These are phyloP conservation scores for Equus quagga DNA, from an alignment of 2,113 vertebrate species.

Conservation along the genomic window DNA sequence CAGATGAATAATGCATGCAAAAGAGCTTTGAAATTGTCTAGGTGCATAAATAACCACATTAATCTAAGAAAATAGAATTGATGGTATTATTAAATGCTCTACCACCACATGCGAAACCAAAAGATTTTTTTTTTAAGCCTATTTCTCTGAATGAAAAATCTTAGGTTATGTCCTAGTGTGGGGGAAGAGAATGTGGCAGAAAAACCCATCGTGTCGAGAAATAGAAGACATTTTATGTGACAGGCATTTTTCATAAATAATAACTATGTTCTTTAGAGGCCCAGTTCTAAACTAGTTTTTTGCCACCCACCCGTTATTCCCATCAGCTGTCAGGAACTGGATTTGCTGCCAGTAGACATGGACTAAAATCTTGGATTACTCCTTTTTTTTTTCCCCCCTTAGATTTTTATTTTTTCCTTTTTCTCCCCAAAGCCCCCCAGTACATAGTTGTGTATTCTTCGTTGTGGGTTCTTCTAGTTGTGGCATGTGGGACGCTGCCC, in stretches of 20 bases:
- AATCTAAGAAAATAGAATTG: neutral
- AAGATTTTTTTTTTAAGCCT: neutral
- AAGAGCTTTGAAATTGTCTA: neutral
- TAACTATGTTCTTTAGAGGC: neutral
- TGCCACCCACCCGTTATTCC: neutral
- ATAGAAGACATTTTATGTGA: neutral
- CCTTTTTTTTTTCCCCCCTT: too few species aligned
- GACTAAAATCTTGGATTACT: neutral
- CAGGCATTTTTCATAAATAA: neutral
- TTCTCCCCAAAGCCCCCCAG: too few species aligned
- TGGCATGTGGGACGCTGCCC: too few species aligned
- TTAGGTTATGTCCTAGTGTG: neutral
- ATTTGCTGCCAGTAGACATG: neutral
- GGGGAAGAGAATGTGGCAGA: neutral
- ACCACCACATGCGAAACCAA: neutral
- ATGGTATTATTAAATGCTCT: neutral
- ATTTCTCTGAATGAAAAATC: neutral
- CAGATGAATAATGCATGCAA: neutral
- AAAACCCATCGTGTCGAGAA: neutral
- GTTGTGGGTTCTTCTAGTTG: too few species aligned
- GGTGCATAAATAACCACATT: neutral
- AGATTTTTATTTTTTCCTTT: too few species aligned
- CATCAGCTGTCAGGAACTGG: rapidly evolving
- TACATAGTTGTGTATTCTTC: too few species aligned
- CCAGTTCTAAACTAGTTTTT: neutral